Base-by-base conservation (phyloP, 2,888 invertebrate genomes). In the Maniola hyperantus region DNA sequence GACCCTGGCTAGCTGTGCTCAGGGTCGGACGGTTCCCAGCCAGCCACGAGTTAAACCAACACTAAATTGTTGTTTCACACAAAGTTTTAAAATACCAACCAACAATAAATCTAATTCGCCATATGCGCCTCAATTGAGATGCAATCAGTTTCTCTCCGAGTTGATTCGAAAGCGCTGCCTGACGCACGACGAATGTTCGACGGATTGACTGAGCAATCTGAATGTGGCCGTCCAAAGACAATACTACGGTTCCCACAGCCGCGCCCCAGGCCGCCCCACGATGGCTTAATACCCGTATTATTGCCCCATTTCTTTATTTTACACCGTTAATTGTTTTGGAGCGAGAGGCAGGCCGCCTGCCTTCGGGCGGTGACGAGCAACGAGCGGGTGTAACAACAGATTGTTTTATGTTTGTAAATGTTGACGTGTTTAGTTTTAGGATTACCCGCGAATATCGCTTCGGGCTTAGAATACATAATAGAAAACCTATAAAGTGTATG, bases 241-340 rank as follows among this genome's bases (percentile, higher is more conserved):
- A 89, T 81, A 77, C 74, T 69, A 68, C 67, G 70, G 84, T 88
- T 88, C 87, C 88, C 88, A 88, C 85, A 85, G 75, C 79, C 85
- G 78, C 84, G 85, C 89, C 86, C 83, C 82, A 75, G 83, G 84
- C 83, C 77, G 74, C 79, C 80, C 78, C 73, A 70, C 64, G 74
- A 68, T 69, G 71, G 68, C 64, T 67, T 74, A 74, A 76, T 76
- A 64, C 64, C 7, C 60, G 64, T 53, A 64, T 69, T 66, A 69
- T 34, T 75, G 73, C 76, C 75, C 76, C 73, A 74, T 79, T 81
- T 78, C 80, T 81, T 82, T 77, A 74, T 80, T 83, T 80, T 83
- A 81, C 78, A 78, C 79, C 79, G 71, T 79, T 89, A 89, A 90
- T 91, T 90, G 90, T 91, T 91, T 87, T 86, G 77, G 79, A 85